Evolutionary conservation across 2,797 vertebrate genomes (phyloP).

Genomic region (Poecile montanus): DNA sequence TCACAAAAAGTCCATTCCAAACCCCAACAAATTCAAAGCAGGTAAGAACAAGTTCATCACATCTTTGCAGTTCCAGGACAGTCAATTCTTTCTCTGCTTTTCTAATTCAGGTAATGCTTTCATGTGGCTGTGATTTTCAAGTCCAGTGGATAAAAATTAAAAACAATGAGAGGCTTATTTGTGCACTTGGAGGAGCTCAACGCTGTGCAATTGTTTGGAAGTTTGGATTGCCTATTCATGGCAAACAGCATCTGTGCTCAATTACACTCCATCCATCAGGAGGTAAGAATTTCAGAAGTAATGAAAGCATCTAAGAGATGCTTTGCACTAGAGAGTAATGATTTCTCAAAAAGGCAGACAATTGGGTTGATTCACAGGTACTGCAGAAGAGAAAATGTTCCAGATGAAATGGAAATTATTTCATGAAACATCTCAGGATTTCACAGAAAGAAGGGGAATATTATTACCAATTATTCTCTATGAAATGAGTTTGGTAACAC

Average conservation of each 20-base stretch:
- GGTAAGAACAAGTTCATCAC: background rate
- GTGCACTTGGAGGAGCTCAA: background rate
- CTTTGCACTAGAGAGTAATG: background rate
- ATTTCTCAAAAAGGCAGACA: conserved; percentile 27
- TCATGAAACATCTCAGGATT: conserved; percentile 16
- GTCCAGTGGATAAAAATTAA: background rate
- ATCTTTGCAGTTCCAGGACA: background rate
- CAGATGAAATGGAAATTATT: conserved; percentile 34
- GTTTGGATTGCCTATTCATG: background rate
- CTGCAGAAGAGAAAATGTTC: background rate
- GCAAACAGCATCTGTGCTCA: background rate
- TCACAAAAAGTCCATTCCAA: background rate
- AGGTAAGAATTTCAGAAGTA: background rate
- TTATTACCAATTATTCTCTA: conserved; percentile 50
- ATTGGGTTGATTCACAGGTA: conserved; percentile 40
- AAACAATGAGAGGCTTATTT: background rate
- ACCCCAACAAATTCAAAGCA: background rate
- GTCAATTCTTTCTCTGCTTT: background rate
- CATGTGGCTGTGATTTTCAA: background rate
- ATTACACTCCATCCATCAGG: background rate
- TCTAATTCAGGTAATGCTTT: background rate
- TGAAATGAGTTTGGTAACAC: conserved; percentile 52
- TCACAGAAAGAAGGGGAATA: background rate
- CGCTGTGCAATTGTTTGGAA: background rate
- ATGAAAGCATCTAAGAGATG: background rate